Conservation (phyloP, 2,797 vertebrate genomes). For the Arctocebus calabarensis region DNA sequence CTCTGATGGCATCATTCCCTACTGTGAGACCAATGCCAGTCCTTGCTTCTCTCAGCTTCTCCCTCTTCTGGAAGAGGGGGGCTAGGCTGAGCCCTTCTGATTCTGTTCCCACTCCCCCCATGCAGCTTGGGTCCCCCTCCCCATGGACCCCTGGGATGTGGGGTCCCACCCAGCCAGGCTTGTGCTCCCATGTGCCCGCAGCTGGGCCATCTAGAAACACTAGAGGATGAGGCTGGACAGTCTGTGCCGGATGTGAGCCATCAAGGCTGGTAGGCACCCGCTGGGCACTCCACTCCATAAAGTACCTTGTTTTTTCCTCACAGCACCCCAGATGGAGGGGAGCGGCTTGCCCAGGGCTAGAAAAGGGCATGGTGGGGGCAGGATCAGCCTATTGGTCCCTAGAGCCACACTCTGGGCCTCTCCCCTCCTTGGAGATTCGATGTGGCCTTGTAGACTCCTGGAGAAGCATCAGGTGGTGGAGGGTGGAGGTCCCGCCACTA, state of each 20-base stretch:
- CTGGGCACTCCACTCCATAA: fast-evolving
- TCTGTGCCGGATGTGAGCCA: background rate
- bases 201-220: background rate
- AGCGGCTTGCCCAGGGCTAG: background rate
- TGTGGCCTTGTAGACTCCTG: background rate
- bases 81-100: background rate
- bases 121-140: background rate
- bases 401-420: background rate
- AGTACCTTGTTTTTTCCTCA: background rate
- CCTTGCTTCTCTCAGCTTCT: background rate
- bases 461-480: background rate
- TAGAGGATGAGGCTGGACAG: background rate
- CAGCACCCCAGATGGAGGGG: background rate
- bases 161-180: background rate
- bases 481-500: too few relatives aligned
- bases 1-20: background rate
- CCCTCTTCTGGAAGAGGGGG: background rate
- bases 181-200: background rate
- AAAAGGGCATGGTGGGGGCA: background rate
- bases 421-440: background rate
- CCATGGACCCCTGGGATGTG: background rate
- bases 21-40: too few relatives aligned
- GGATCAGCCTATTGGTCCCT: background rate
- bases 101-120: too few relatives aligned
- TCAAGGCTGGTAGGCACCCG: background rate